A percentile compares a stretch with the other conserved stretches of the same genome.
Evolutionary conservation across 2,797 vertebrate genomes (phyloP).

Genomic region (Sebastes itinus): DNA sequence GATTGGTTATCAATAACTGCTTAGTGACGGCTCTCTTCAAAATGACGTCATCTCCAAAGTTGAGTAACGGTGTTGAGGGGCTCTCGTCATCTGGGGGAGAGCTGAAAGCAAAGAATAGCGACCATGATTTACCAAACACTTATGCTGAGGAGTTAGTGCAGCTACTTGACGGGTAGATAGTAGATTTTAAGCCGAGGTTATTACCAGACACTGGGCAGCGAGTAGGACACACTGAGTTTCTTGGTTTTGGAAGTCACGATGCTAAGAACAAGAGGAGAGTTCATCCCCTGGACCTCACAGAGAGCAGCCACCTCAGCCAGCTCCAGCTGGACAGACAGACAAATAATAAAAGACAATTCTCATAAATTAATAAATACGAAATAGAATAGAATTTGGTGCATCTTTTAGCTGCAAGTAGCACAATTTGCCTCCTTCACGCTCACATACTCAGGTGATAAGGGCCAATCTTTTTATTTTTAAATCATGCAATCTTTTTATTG

Average conservation of each 20-base stretch:
- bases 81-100: slow-evolving; percentile 17
- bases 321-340: slow-evolving; percentile 78
- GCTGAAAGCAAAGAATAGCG: slow-evolving; percentile 55
- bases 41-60: slow-evolving; percentile 86
- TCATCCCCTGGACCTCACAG: slow-evolving; percentile 88
- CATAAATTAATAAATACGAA: background rate
- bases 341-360: background rate
- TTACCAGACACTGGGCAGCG: slow-evolving; percentile 70
- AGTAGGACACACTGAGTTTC: slow-evolving; percentile 84
- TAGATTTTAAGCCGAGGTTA: background rate
- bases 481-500: no score
- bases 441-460: background rate
- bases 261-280: slow-evolving; percentile 82
- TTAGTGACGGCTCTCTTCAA: slow-evolving; percentile 75
- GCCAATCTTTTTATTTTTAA: no score
- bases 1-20: slow-evolving; percentile 88
- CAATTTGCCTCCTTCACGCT: background rate
- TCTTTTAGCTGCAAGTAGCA: background rate
- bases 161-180: background rate
- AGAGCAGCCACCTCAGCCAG: slow-evolving; percentile 82
- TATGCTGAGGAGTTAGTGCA: background rate
- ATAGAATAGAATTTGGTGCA: background rate
- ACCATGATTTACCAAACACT: background rate
- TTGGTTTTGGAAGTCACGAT: slow-evolving; percentile 82
- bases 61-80: slow-evolving; percentile 67